Base-by-base conservation (phyloP, 2,797 vertebrate species). In the Champsocephalus esox region DNA sequence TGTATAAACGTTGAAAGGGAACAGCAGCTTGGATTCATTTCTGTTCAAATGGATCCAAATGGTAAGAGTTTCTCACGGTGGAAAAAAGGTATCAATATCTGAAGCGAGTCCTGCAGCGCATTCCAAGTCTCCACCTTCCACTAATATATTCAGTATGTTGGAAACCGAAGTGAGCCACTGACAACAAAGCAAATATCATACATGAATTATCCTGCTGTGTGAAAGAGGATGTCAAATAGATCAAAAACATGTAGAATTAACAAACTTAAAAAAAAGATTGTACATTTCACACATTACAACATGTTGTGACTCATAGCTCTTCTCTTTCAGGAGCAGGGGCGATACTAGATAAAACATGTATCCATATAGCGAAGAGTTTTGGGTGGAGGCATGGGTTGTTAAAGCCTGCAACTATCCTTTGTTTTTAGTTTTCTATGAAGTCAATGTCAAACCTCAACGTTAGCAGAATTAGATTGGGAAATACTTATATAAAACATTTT, bases 11-110 rank as follows among this genome's bases (percentile, higher is more conserved):
- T 34, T 34, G 43, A 72, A 63, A n/a, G 43, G 28, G 44, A 76
- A 38, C 49, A 61, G 55, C 70, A 66, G 56, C 69, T 70, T 79
- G 73, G 24, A 70, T 51, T 77, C 0, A 74, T 60, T 71, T 81
- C 24, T 51, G 3, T 50, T 70, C 49, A n/a, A 38, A 58, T 12
- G 19, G 16, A 52, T 34, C 28, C 38, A 50, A 45, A 12, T 2
- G 45, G 49, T 19, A 51, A 51, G 4, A 12, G 24, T 17, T 67
- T 63, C 52, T 62, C 50, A 50, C 3, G 1, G n/a, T 50, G 50
- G 50, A 50, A 66, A 66, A 71, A 70, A 61, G 21, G 55, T 6
- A 19, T 54, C 11, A 45, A 28, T 70, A 12, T 55, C 34, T 49
- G 12, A 65, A 45, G 58, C 0, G 2, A 49, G 12, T 43, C 46